phyloP scores from a whole-genome alignment of 1,140 invertebrate species.

The Latrodectus geometricus region DNA sequence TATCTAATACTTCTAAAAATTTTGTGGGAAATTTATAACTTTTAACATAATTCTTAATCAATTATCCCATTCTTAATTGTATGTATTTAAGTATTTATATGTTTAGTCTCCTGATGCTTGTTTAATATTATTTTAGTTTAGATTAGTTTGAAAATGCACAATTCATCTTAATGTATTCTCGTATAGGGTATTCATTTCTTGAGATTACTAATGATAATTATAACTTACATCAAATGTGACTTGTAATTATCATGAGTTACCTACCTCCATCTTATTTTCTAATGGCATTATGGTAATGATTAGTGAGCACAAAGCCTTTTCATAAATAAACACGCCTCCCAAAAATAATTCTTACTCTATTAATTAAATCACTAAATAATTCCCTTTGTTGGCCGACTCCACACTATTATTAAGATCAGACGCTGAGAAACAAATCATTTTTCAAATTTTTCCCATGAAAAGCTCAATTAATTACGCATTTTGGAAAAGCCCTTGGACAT shows the following conservation, averaged over 20 bases:
- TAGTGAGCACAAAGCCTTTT: not conserved
- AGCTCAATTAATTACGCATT: constrained; percentile 20
- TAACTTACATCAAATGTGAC: too few species aligned
- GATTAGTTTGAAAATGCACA: too few species aligned
- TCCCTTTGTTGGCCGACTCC: not conserved
- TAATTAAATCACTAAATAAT: constrained; percentile 20
- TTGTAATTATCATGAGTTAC: not conserved
- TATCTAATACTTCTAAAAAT: too few species aligned
- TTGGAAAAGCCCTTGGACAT: not conserved
- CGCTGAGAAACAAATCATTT: constrained; percentile 5
- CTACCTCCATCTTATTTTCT: not conserved
- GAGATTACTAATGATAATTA: too few species aligned
- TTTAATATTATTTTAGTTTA: too few species aligned
- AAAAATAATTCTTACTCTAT: not conserved
- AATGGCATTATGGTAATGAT: not conserved
- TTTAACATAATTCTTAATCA: too few species aligned
- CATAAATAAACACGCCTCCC: not conserved
- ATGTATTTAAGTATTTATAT: too few species aligned
- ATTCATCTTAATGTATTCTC: too few species aligned
- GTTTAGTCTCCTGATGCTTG: too few species aligned
- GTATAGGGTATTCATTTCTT: too few species aligned
- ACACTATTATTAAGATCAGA: constrained; percentile 11
- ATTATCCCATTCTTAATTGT: too few species aligned
- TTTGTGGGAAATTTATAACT: too few species aligned
- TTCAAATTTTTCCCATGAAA: not conserved